Evolutionary conservation across 2,888 invertebrate genomes (phyloP), one percentile per base, ranked within the genome.

Genomic region (Leptodirus hochenwartii): DNA sequence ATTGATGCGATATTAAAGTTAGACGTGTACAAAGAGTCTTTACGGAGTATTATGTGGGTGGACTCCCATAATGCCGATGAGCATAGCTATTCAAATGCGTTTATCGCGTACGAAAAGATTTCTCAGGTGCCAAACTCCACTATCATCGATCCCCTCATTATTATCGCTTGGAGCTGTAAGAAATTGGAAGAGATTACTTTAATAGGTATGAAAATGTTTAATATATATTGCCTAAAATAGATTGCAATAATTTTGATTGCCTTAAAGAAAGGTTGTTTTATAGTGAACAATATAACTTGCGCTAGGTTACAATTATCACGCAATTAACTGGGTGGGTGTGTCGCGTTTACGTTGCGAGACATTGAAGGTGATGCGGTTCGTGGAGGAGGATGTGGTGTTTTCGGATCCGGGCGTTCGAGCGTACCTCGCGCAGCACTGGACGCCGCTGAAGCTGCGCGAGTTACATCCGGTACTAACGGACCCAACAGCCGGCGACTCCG

Each of bases 151-250:
- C 23, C 25, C 49, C 69, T 71, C 2, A 64, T 75, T 20, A 62
- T 75, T 55, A 53, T 69, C 37, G 68, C 73, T 5, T 75, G 74
- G 74, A 57, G 63, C 37, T 74, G 73, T 47, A 54, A 54, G 15
- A 57, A 62, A 30, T 56, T 75, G 14, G 54, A 59, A 36, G 64
- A 69, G 43, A 52, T 75, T 30, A 63, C 69, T 24, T 44, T 69
- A 3, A 50, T 62, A 37, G 64, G 44, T 42, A 36, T 17, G 33
- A 25, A 13, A 59, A 59, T 41, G 39, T 42, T 35, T 17, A 17
- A 6, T 10, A 27, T 9, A 2, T 35, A 11, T 15, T 2, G n/a
- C n/a, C n/a, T n/a, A n/a, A n/a, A n/a, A 13, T 2, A 13, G 9
- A 14, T 16, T 12, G 15, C 8, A n/a, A 3, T 20, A 11, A 20